Evolutionary conservation across 2,888 invertebrate species (phyloP).

Genomic region (Chrysotoxum bicinctum): DNA sequence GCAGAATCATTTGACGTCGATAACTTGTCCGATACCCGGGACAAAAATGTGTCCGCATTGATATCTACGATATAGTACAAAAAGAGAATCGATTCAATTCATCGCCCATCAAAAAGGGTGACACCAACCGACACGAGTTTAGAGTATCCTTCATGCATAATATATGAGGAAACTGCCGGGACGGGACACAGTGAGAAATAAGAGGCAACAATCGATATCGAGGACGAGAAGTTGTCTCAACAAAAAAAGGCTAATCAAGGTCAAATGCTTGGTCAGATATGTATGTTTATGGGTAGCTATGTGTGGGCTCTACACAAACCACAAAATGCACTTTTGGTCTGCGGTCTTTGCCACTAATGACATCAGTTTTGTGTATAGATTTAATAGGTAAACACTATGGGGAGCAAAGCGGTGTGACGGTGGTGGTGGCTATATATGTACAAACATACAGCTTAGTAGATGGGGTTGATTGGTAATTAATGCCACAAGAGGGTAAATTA

Average conservation of each 20-base stretch:
- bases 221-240: not conserved
- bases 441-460: not conserved
- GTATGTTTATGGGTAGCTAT: not conserved
- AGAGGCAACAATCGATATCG: constrained; percentile 13
- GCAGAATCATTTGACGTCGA: constrained; percentile 13
- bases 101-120: constrained; percentile 17
- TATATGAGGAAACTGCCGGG: not conserved
- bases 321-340: constrained; percentile 33
- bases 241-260: constrained; percentile 26
- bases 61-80: not conserved
- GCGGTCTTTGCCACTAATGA: not conserved
- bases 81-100: constrained; percentile 17
- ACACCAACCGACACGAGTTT: not conserved
- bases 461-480: constrained; percentile 34
- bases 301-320: not conserved
- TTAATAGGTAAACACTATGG: constrained; percentile 30
- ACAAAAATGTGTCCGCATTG: constrained; percentile 4
- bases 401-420: not conserved
- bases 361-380: constrained; percentile 26
- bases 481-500: constrained; percentile 30
- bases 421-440: not conserved
- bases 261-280: constrained; percentile 16
- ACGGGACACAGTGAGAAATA: not conserved
- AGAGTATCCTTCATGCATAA: constrained; percentile 28
- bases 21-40: not conserved